Base-by-base conservation (phyloP, 2,113 vertebrate genomes). In the Chionomys nivalis region DNA sequence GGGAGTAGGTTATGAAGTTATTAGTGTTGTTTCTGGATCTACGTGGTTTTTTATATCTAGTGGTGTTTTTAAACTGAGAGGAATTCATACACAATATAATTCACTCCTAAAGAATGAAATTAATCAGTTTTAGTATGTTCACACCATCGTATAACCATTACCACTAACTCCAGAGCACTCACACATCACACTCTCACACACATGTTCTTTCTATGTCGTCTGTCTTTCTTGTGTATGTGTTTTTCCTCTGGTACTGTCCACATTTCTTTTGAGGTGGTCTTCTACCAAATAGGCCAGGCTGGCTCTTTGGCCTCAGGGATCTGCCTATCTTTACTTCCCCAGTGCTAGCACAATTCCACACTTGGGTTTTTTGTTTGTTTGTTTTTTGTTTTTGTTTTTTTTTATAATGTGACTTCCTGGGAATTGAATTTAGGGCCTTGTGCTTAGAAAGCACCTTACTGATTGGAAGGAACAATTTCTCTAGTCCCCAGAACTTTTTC, bases 51-150 rank as follows among this genome's bases (percentile, higher is more conserved):
- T 61, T 61, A 52, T 79, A 49, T 79, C 77, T 86, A 1, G 31
- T 39, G 39, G 5, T 87, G 28, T 90, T 92, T 93, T 91, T 7
- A 78, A 78, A 87, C 77, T 76, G 42, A 93, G 73, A 42, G 89
- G 47, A 89, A 65, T 63, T 93, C 77, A 88, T 19, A 55, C 77
- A 77, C 13, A 16, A 19, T 55, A 28, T 70, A 87, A 75, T 76
- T 93, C 16, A 65, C 11, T 21, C n/a, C n/a, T n/a, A n/a, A n/a
- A n/a, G n/a, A n/a, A 14, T 90, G 14, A 16, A 87, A 7, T 36
- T 96, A 19, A 88, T 24, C 24, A 31, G 52, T 77, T 96, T 77
- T 93, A 49, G 49, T 76, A 72, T 61, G 11, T 94, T 93, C 78
- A 72, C 33, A 78, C 23, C 5, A 39, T 61, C 61, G 21, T 76